Evolutionary conservation across 2,113 vertebrate genomes (phyloP), one percentile per base, ranked within the genome.

Genomic region (Oceanodroma tethys): DNA sequence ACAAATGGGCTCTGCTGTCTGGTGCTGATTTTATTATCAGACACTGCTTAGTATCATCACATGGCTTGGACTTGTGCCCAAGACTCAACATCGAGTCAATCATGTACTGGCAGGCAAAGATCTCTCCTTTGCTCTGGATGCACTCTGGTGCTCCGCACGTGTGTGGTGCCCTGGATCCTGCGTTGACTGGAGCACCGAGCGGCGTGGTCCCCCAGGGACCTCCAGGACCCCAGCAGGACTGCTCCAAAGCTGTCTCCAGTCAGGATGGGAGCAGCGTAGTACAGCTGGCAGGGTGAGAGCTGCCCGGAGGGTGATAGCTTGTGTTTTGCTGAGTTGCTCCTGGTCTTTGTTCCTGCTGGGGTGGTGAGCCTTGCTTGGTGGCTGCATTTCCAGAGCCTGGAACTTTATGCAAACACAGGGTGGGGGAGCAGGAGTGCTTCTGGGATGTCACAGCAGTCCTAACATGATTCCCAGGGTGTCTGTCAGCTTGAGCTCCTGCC

Each of bases 21-120:
- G 74, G 81, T 94, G 86, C 94, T 95, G 95, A 93, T 91, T 96
- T 97, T 95, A 96, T 95, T 93, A 91, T 96, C 91, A 94, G 81
- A 95, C 91, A 81, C 95, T 95, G 91, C 84, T 94, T 70, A 93
- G 67, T 47, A 66, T 96, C 94, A 95, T 95, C 95, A 68, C 67
- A 76, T 30, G 74, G 60, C 67, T 93, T 96, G 91, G 91, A 84
- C 11, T 40, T 8, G n/a, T 42, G 95, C 96, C 93, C 58, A 40
- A 88, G 66, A 29, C 81, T 75, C 84, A 48, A 3, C 2, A 3
- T 60, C 3, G 32, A 85, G 86, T 75, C 88, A 68, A 5, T 87
- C 43, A 23, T 10, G n/a, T 2, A 0, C 70, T 32, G 81, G 88
- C 78, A 84, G 76, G 68, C 21, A 1, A 81, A 68, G 66, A 53